These are phyloP conservation scores for Tenthredo amoena DNA, from an alignment of 2,888 invertebrate genomes.

Conservation along the genomic window DNA sequence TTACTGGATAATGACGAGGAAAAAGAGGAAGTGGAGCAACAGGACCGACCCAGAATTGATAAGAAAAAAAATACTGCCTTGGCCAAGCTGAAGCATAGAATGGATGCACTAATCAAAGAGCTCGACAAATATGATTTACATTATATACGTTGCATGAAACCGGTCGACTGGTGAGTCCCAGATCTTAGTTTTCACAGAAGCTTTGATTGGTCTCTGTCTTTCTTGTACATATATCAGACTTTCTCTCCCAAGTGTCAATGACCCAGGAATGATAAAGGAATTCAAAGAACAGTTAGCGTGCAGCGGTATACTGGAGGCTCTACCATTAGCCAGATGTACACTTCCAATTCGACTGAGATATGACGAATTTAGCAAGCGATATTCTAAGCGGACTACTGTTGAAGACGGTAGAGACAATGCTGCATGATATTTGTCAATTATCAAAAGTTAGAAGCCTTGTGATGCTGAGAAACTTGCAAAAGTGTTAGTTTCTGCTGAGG, in stretches of 20 bases:
- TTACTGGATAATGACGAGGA: constrained; percentile 60
- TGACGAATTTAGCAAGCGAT: constrained; percentile 64
- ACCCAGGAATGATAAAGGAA: constrained; percentile 63
- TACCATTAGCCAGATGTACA: constrained; percentile 66
- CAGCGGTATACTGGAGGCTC: constrained; percentile 65
- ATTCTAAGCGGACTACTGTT: constrained; percentile 55
- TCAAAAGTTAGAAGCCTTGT: neutral
- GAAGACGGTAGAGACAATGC: neutral
- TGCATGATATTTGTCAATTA: neutral
- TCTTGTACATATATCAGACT: neutral
- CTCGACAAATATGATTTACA: constrained; percentile 74
- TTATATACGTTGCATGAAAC: constrained; percentile 76
- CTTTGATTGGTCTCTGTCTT: neutral
- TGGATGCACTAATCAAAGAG: constrained; percentile 73
- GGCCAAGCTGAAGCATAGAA: constrained; percentile 72
- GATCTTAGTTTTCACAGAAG: constrained; percentile 42
- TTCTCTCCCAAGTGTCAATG: constrained; percentile 30
- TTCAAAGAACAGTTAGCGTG: constrained; percentile 65
- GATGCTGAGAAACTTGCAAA: neutral
- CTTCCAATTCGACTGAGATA: constrained; percentile 64
- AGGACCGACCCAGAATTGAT: constrained; percentile 58
- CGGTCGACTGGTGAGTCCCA: constrained; percentile 63
- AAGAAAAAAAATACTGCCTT: constrained; percentile 68
- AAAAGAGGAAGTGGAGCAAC: constrained; percentile 55
- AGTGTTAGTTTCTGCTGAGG: neutral